Conservation (phyloP, 2,888 invertebrate genomes). For the Drosophila subsilvestris region DNA sequence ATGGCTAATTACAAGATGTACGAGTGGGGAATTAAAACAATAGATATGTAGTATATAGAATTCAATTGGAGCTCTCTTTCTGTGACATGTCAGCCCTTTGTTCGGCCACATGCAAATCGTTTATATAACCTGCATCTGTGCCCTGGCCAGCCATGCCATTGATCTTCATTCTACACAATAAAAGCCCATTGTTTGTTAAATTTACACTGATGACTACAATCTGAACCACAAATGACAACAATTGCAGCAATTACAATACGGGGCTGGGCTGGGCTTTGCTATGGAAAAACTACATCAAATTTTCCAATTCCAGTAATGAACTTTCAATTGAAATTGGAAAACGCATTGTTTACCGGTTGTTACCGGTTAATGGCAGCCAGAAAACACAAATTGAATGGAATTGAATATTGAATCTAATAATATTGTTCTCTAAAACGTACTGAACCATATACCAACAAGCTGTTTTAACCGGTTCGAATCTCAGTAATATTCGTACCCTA, state of each 20-base stretch:
- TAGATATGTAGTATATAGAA: background rate
- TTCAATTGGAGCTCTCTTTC: background rate
- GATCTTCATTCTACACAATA: slow-evolving; percentile 25
- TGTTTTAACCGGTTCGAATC: slow-evolving; percentile 14
- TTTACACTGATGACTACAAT: slow-evolving; percentile 9
- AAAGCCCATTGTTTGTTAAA: slow-evolving; percentile 18
- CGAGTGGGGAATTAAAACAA: no score
- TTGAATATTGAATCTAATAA: background rate
- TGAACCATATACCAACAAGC: background rate
- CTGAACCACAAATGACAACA: slow-evolving; percentile 11
- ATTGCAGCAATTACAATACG: slow-evolving; percentile 18
- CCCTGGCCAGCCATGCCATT: slow-evolving; percentile 9
- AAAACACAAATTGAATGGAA: slow-evolving; percentile 10
- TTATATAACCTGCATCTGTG: background rate
- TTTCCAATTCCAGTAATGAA: slow-evolving; percentile 31
- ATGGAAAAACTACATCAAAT: background rate
- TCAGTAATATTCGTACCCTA: background rate
- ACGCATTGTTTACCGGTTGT: slow-evolving; percentile 10
- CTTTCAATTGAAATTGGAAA: slow-evolving; percentile 58
- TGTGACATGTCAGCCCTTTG: background rate
- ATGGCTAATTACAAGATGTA: background rate
- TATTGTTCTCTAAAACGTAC: background rate
- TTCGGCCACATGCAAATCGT: background rate
- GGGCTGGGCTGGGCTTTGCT: background rate
- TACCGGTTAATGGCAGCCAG: slow-evolving; percentile 21